These are phyloP conservation scores for Leucophenga varia DNA, from an alignment of 1,140 invertebrate species.

Conservation along the genomic window DNA sequence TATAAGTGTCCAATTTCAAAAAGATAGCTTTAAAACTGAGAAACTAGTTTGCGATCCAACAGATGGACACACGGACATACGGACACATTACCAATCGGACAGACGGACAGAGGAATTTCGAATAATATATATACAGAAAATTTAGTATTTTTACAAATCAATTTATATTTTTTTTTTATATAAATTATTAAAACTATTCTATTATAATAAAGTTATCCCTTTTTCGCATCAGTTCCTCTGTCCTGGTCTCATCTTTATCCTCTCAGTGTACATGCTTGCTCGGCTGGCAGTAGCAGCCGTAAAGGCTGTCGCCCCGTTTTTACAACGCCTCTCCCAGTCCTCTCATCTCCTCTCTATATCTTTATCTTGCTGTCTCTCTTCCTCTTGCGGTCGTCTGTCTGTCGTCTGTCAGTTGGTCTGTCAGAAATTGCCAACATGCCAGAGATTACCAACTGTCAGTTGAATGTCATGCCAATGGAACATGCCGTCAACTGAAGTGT, in stretches of 20 bases:
- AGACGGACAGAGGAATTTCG: too few species aligned
- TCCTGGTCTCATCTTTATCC: too few species aligned
- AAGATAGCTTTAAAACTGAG: too few species aligned
- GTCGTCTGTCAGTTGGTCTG: conserved; percentile 20
- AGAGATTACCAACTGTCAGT: conserved; percentile 36
- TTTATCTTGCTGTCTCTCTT: conserved; percentile 1
- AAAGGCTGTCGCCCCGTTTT: conserved; percentile 10
- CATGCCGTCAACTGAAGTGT: conserved; percentile 56
- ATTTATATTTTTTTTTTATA: too few species aligned
- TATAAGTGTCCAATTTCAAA: too few species aligned
- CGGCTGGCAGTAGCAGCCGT: conserved; percentile 21
- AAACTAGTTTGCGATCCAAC: too few species aligned
- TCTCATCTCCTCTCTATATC: conserved; percentile 2
- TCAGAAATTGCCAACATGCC: conserved; percentile 39
- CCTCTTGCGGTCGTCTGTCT: conserved; percentile 16
- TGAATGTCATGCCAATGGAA: conserved; percentile 55
- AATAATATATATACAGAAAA: background rate
- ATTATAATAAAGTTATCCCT: conserved; percentile 20
- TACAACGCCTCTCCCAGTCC: conserved; percentile 9
- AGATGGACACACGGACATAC: too few species aligned
- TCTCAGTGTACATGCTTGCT: too few species aligned
- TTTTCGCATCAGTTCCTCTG: too few species aligned
- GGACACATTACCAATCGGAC: too few species aligned
- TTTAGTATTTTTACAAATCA: too few species aligned
- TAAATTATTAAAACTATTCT: background rate